Evolutionary conservation across 2,888 invertebrate genomes (phyloP), one percentile per base, ranked within the genome.

Genomic region (Eupithecia inturbata): DNA sequence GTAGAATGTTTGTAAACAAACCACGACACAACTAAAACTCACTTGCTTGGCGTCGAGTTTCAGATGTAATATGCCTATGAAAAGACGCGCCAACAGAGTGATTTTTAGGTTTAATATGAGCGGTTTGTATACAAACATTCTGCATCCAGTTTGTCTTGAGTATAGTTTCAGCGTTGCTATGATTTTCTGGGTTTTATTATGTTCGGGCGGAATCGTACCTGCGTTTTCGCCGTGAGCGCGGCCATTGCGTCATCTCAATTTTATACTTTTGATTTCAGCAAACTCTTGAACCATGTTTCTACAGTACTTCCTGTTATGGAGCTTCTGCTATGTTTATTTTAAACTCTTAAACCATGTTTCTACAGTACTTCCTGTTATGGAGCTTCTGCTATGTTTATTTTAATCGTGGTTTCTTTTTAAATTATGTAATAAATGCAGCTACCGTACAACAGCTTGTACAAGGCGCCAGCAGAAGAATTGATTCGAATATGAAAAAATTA

Each of bases 371-470:
- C 12, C 26, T 12, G 19, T 19, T 62, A 62, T 31, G 31, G 31
- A 62, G 31, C 31, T 62, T 6, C 49, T 53, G 9, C 28, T 31
- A 7, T 31, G 31, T 39, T 64, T 69, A 16, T 19, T 62, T 68
- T 71, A 22, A 28, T 78, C 77, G 10, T 22, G 4, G 72, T 72
- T 78, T 77, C 22, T 57, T 62, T n/a, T 28, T 53, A 62, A 33
- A 67, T 69, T 39, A 70, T 69, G 62, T 70, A 39, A 39, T 39
- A 60, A 75, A 81, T 76, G 67, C 77, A 80, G 82, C 73, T 71
- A 87, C 85, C 81, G 79, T 90, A 71, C 85, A 83, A 69, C 84
- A 85, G 78, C 83, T 91, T 86, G 90, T 91, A 83, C 85, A 88
- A 81, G 85, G 80, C 67, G 89, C 87, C 41, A 88, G 83, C 81